Conservation (phyloP, 2,888 invertebrate species). For the Brachypalpus laphriformis region DNA sequence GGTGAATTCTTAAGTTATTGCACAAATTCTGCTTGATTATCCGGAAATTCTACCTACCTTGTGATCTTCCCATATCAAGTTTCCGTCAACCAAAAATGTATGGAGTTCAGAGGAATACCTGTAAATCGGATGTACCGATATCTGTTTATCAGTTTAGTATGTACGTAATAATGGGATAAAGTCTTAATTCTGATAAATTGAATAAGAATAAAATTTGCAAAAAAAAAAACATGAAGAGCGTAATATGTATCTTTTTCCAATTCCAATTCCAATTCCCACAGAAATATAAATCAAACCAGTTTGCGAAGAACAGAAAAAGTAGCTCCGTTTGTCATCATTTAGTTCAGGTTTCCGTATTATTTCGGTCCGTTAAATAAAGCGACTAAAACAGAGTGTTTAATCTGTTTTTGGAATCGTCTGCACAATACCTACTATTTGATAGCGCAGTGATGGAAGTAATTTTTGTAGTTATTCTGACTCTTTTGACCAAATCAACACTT, state of each 20-base stretch:
- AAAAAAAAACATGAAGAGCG: background rate
- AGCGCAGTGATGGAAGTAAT: conserved; percentile 13
- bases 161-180: background rate
- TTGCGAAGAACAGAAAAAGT: background rate
- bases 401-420: conserved; percentile 21
- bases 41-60: background rate
- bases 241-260: background rate
- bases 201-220: background rate
- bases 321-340: background rate
- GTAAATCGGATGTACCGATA: background rate
- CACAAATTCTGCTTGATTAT: conserved; percentile 5
- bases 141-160: background rate
- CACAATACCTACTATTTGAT: background rate
- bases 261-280: background rate
- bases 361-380: conserved; percentile 14
- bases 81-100: background rate
- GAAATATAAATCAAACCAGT: conserved; percentile 38
- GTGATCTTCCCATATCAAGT: background rate
- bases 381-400: conserved; percentile 12
- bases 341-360: conserved; percentile 37
- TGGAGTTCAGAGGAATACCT: background rate
- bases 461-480: background rate
- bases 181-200: background rate
- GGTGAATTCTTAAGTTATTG: background rate
- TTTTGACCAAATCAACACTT: background rate